Conservation (phyloP, 2,797 vertebrate genomes). For the Cossypha caffra region DNA sequence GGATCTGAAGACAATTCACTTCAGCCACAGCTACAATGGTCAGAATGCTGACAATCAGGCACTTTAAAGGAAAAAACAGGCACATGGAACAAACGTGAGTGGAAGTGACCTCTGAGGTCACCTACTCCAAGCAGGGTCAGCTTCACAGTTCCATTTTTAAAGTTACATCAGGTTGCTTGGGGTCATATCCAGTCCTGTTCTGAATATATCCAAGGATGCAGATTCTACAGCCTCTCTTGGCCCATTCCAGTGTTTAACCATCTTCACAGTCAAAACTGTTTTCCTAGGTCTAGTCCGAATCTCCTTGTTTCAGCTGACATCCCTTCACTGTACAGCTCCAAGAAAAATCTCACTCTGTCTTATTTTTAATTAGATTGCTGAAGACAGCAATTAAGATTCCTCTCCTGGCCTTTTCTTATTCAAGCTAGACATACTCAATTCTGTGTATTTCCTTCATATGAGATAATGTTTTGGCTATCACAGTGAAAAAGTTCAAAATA, state of each 20-base stretch:
- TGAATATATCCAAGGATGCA: background rate
- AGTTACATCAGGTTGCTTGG: background rate
- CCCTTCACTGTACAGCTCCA: background rate
- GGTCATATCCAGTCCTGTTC: background rate
- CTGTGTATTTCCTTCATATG: background rate
- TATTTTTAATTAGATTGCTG: background rate
- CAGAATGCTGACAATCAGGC: background rate
- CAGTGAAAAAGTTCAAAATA: background rate
- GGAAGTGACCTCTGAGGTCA: background rate
- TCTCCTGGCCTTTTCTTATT: background rate
- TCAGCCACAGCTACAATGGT: background rate
- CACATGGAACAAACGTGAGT: background rate
- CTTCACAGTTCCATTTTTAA: background rate
- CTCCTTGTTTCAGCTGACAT: background rate
- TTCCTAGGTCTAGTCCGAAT: background rate
- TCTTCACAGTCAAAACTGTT: background rate
- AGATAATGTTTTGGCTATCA: background rate
- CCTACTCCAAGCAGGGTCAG: background rate
- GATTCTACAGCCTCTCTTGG: background rate
- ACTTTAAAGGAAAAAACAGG: background rate
- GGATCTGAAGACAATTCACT: background rate
- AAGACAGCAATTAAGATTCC: background rate
- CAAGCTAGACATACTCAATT: background rate
- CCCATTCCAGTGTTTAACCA: background rate
- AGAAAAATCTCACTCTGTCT: background rate